A percentile compares a stretch with the other conserved stretches of the same genome.
These are phyloP conservation scores for Gambelia wislizenii DNA, from an alignment of 2,797 vertebrate species.

Conservation along the genomic window DNA sequence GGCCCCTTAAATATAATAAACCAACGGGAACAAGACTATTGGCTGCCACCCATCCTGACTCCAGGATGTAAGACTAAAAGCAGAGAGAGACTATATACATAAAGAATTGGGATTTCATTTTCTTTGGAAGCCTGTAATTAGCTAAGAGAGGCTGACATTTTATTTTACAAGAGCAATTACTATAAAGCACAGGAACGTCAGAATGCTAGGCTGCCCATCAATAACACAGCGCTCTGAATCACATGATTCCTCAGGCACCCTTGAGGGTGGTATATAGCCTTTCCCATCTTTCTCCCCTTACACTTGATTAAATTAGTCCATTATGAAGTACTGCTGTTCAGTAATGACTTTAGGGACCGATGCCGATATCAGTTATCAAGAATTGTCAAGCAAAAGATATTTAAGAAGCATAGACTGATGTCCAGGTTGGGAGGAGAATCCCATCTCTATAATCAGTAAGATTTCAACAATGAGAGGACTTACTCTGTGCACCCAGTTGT, in stretches of 20 bases:
- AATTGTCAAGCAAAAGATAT: neutral
- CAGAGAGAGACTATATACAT: neutral
- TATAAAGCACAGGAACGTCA: constrained; percentile 1
- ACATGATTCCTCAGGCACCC: neutral
- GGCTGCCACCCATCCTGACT: no score
- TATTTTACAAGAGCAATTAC: constrained; percentile 39
- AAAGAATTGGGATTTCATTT: constrained; percentile 6
- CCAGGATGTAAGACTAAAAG: neutral
- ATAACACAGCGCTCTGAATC: constrained; percentile 2
- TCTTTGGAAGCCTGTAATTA: constrained; percentile 24
- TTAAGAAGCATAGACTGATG: neutral
- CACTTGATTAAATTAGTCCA: constrained; percentile 37
- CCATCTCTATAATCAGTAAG: neutral
- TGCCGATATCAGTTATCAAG: constrained; percentile 12
- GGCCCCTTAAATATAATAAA: neutral
- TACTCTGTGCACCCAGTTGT: neutral
- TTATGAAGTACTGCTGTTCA: constrained; percentile 11
- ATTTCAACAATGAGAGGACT: no score
- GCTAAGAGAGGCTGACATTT: constrained; percentile 33
- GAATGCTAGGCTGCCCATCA: constrained; percentile 20
- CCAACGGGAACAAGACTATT: neutral
- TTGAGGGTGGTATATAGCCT: constrained; percentile 1
- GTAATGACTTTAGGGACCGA: neutral
- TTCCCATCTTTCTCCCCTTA: neutral
- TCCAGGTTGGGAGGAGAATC: no score